Percentiles rank a stretch among this genome's conserved stretches.
Evolutionary conservation across 2,113 vertebrate genomes (phyloP).

Genomic region (Alces alces): DNA sequence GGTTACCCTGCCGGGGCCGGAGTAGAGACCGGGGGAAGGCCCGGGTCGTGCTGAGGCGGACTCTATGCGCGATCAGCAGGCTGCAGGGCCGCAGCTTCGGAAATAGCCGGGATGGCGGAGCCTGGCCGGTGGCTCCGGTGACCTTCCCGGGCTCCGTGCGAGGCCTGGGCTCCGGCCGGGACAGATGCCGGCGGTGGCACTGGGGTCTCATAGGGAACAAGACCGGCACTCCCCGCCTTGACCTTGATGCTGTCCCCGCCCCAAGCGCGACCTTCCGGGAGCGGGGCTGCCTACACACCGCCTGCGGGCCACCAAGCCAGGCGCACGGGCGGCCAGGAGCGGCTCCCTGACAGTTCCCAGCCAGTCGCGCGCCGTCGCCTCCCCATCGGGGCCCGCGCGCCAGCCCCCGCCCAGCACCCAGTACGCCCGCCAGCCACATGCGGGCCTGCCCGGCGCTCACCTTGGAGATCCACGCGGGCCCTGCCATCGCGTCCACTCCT

Average conservation of each 20-base stretch:
- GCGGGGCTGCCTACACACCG: background rate
- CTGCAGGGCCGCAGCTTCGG: background rate
- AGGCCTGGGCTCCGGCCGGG: background rate
- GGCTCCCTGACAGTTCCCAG: background rate
- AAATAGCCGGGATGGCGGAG: background rate
- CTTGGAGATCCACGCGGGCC: conserved; percentile 72
- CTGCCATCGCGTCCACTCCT: conserved; percentile 62
- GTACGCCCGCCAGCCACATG: background rate
- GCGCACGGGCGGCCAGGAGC: background rate
- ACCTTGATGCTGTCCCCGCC: conserved; percentile 1
- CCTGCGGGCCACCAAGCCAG: background rate
- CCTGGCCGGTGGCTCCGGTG: background rate
- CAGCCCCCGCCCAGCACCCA: background rate
- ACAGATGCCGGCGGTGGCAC: background rate
- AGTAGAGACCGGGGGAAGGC: background rate
- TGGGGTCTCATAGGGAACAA: background rate
- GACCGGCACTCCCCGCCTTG: background rate
- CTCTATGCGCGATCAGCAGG: background rate
- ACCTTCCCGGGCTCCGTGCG: background rate
- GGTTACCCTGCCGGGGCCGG: background rate
- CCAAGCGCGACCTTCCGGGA: background rate
- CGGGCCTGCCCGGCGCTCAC: conserved; percentile 39
- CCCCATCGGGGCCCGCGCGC: background rate
- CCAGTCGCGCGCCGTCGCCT: background rate
- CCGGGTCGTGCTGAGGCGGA: background rate